Evolutionary conservation across 1,140 invertebrate genomes (phyloP), one percentile per base, ranked within the genome.

Genomic region (Leptinotarsa undecemlineata): DNA sequence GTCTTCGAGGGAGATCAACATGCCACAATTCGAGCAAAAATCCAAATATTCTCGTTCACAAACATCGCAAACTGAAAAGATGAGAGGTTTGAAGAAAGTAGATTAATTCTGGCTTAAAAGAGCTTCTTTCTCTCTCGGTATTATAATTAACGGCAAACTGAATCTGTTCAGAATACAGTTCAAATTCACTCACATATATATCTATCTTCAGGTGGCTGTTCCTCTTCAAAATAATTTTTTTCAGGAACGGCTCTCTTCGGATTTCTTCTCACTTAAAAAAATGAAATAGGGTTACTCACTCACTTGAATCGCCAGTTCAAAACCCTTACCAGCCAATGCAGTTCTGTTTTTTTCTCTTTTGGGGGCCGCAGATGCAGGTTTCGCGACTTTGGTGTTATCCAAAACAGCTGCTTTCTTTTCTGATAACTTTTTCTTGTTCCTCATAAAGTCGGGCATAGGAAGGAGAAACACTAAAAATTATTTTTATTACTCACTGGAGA

Each of bases 21-120:
- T 68, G 5, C 80, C 80, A 60, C 79, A 79, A 8, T 72, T 74
- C 14, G 77, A 48, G n/a, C 80, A 81, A 21, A 68, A 75, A 47
- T 78, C 80, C 48, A 79, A 47, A 51, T 74, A 79, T 15, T 75
- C 77, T 42, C 62, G 64, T 17, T 76, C 14, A 66, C 79, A 81
- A 13, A 73, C 74, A 57, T 81, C 80, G 66, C 80, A 81, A 72
- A 76, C 80, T 81, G 20, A 20, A 72, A 68, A 23, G 15, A 51
- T n/a, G 11, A 47, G 13, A 8, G 23, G 17, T 69, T 19, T 69
- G 1, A 15, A 48, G 47, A 19, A 33, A 33, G 6, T 33, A 33
- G 19, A 20, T 17, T 60, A 11, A 14, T 4, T 0, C 20, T 17
- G 21, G 15, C 5, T 17, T 0, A 17, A 66, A 20, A 26, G 0